Percentiles rank a stretch among this genome's conserved stretches.
phyloP scores from a whole-genome alignment of 1,140 invertebrate genomes.

The Camponotus floridanus region DNA sequence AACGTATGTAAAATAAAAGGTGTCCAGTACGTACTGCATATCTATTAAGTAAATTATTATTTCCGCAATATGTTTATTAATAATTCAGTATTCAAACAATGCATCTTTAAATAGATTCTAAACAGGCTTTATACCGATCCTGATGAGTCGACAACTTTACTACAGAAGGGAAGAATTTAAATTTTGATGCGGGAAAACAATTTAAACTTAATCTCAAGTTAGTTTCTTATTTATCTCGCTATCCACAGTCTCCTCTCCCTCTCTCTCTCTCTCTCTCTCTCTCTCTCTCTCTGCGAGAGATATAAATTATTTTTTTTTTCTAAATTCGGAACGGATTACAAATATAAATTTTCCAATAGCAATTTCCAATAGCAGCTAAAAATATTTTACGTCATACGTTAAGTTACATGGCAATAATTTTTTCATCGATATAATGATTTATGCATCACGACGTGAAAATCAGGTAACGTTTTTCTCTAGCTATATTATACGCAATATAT shows the following conservation, averaged over 20 bases:
- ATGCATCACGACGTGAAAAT: slow-evolving; percentile 40
- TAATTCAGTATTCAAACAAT: background rate
- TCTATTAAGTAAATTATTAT: slow-evolving; percentile 2
- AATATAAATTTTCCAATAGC: background rate
- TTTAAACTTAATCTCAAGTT: slow-evolving; percentile 24
- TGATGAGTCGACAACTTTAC: background rate
- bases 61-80: background rate
- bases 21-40: background rate
- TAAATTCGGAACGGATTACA: background rate
- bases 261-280: too few species aligned
- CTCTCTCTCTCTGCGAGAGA: too few species aligned
- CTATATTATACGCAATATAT: background rate
- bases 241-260: background rate
- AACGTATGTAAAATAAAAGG: background rate
- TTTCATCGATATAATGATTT: slow-evolving; percentile 31
- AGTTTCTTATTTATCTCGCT: background rate
- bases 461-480: slow-evolving; percentile 6
- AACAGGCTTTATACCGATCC: background rate
- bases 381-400: slow-evolving; percentile 10
- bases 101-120: slow-evolving; percentile 15
- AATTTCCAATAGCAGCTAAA: background rate
- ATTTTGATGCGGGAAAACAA: slow-evolving; percentile 11
- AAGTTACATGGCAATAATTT: slow-evolving; percentile 20
- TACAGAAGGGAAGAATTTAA: background rate
- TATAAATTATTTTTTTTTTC: background rate